These are phyloP conservation scores for Penaeus vannamei DNA, from an alignment of 1,140 invertebrate species.

Conservation along the genomic window DNA sequence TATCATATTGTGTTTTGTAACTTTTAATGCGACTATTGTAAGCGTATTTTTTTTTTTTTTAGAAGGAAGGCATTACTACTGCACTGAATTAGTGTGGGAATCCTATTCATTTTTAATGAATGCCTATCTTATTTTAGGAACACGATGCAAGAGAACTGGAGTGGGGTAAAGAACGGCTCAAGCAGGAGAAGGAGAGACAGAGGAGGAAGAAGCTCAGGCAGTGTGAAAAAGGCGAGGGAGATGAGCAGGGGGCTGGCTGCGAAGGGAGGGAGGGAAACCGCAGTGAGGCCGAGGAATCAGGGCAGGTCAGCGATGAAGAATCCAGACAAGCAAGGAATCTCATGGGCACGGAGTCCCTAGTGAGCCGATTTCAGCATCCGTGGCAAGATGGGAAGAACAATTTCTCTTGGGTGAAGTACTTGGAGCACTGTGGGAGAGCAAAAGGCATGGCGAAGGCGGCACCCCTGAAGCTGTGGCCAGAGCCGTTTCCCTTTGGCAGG, in stretches of 20 bases:
- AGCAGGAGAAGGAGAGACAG: slow-evolving; percentile 59
- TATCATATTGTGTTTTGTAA: too few species aligned
- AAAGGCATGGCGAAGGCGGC: slow-evolving; percentile 79
- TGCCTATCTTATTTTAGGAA: slow-evolving; percentile 32
- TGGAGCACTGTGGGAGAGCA: slow-evolving; percentile 75
- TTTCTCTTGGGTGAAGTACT: slow-evolving; percentile 84
- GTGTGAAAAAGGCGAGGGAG: slow-evolving; percentile 35
- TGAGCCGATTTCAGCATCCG: slow-evolving; percentile 42
- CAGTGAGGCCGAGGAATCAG: not conserved
- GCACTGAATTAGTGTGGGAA: too few species aligned
- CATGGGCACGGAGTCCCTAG: not conserved
- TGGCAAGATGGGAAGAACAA: slow-evolving; percentile 59
- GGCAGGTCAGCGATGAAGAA: slow-evolving; percentile 29
- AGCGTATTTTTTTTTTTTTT: too few species aligned
- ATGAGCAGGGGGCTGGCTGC: slow-evolving; percentile 21
- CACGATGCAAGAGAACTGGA: slow-evolving; percentile 56
- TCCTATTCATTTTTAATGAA: too few species aligned
- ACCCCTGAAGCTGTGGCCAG: slow-evolving; percentile 84
- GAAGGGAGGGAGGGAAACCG: slow-evolving; percentile 23
- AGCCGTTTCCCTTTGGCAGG: slow-evolving; percentile 80
- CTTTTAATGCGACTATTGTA: too few species aligned
- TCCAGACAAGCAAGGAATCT: slow-evolving; percentile 7
- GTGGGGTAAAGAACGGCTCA: slow-evolving; percentile 54
- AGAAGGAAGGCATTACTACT: too few species aligned
- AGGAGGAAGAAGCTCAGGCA: slow-evolving; percentile 45